Evolutionary conservation across 2,113 vertebrate species (phyloP).

Genomic region (Myotis lucifugus): DNA sequence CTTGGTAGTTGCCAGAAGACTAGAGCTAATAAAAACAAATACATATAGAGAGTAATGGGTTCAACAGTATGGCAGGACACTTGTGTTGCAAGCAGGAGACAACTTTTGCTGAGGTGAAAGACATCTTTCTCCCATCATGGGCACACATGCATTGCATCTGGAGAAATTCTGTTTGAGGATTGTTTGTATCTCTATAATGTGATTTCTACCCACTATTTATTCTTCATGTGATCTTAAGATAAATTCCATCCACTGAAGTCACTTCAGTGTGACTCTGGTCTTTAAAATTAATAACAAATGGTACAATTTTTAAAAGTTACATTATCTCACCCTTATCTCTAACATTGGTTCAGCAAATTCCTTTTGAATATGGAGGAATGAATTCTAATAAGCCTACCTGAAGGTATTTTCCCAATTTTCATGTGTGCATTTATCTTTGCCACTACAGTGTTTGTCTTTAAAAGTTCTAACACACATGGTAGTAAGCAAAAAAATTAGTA

Average conservation of each 20-base stretch:
- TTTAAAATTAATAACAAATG: not conserved
- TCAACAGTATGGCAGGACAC: not conserved
- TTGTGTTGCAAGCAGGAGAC: not conserved
- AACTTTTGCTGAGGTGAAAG: not conserved
- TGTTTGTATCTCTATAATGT: not conserved
- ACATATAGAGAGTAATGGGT: not conserved
- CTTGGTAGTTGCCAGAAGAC: not conserved
- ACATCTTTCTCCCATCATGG: not conserved
- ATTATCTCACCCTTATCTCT: not conserved
- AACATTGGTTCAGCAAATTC: not conserved
- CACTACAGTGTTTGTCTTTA: not conserved
- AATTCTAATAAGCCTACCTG: not conserved
- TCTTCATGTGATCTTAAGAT: not conserved
- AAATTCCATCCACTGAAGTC: not conserved
- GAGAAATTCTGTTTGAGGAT: not conserved
- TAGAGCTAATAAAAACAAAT: not conserved
- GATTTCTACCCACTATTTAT: not conserved
- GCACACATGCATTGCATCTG: accelerated
- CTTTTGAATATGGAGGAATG: not conserved
- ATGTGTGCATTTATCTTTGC: not conserved
- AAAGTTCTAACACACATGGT: not conserved
- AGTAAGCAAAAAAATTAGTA: not conserved
- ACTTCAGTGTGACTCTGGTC: not conserved
- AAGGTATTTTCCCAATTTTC: not conserved
- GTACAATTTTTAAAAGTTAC: not conserved